Evolutionary conservation across 2,797 vertebrate species (phyloP).

Genomic region (Leucoraja ocellata): DNA sequence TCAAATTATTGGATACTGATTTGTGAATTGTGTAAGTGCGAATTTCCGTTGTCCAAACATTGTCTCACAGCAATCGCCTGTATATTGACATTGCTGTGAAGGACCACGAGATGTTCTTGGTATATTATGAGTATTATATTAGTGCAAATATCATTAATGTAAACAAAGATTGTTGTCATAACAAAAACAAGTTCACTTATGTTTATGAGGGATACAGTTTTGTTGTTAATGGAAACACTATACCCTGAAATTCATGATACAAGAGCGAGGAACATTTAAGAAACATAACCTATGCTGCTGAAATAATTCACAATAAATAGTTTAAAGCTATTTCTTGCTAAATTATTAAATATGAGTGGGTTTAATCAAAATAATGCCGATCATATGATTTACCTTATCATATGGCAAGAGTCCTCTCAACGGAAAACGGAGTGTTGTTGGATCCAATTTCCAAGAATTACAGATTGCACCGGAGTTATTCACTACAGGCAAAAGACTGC

Average conservation of each 20-base stretch:
- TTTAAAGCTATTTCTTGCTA: too few species aligned
- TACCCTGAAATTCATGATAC: not conserved
- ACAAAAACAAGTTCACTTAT: not conserved
- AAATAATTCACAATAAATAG: not conserved
- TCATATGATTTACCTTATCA: conserved; percentile 74
- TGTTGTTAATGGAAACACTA: not conserved
- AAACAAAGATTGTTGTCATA: not conserved
- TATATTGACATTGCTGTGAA: too few species aligned
- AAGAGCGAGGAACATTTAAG: too few species aligned
- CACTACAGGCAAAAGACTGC: conserved; percentile 92
- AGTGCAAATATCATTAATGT: too few species aligned
- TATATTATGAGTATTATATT: too few species aligned
- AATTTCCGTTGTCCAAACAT: too few species aligned
- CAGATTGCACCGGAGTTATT: conserved; percentile 98
- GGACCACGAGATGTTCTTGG: too few species aligned
- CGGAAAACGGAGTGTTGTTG: conserved; percentile 87
- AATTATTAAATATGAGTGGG: too few species aligned
- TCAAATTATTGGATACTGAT: too few species aligned
- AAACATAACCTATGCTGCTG: not conserved
- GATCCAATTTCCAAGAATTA: conserved; percentile 97
- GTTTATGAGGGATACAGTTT: not conserved
- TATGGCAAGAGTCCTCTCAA: conserved; percentile 89
- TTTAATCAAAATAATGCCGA: not conserved
- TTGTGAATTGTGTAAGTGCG: too few species aligned
- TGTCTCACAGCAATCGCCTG: too few species aligned